Percentiles rank a stretch among this genome's conserved stretches.
phyloP scores from a whole-genome alignment of 92 coral and sea anemone species.

The Bergia sp. region DNA sequence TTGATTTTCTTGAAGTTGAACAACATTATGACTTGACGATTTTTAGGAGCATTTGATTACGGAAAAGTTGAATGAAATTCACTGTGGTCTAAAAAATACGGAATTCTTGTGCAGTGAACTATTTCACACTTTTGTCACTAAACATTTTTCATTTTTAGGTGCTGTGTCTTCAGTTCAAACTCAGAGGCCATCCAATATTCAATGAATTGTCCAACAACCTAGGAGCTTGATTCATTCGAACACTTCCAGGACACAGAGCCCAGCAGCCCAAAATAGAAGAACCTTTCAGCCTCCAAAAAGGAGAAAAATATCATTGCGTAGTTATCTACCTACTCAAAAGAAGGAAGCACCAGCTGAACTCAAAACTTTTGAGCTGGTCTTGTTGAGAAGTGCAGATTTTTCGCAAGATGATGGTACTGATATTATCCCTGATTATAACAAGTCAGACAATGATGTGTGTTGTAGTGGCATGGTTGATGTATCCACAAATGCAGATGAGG shows the following conservation, averaged over 20 bases:
- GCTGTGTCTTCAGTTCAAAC: not conserved
- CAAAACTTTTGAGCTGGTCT: conserved; percentile 18
- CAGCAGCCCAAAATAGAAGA: not conserved
- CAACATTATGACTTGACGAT: no score
- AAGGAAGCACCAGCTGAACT: conserved; percentile 9
- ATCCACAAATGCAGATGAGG: conserved; percentile 1
- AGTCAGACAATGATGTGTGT: not conserved
- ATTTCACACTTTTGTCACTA: not conserved
- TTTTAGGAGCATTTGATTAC: not conserved
- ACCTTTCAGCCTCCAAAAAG: conserved; percentile 28
- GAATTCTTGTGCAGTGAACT: not conserved
- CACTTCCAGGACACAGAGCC: not conserved
- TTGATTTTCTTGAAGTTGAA: no score
- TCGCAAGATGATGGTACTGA: not conserved
- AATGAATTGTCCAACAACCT: not conserved
- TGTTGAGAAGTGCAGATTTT: conserved; percentile 4
- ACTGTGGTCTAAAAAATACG: not conserved
- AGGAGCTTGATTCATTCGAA: conserved; percentile 15
- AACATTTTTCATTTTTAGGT: not conserved
- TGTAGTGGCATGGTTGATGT: not conserved
- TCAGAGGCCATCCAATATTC: not conserved
- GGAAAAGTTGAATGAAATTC: not conserved
- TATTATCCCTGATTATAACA: conserved; percentile 7
- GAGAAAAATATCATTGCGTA: conserved; percentile 1
- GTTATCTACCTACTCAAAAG: not conserved